Evolutionary conservation across 2,797 vertebrate species (phyloP).

Genomic region (Periophthalmus magnuspinnatus): DNA sequence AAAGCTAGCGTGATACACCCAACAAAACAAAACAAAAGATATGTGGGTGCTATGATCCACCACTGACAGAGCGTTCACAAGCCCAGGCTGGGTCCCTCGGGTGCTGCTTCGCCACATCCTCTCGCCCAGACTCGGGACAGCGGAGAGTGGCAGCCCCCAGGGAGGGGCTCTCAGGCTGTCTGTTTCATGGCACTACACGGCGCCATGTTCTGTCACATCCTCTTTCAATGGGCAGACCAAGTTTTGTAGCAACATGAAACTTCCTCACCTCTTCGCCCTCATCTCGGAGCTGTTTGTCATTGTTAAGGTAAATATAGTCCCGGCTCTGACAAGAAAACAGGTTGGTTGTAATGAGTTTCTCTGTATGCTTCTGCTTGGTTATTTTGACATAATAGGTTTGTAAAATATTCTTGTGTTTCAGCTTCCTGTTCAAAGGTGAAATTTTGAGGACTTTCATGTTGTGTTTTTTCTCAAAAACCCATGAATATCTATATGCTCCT

Average conservation of each 20-base stretch:
- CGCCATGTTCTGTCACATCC: slow-evolving; percentile 64
- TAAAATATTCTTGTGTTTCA: not conserved
- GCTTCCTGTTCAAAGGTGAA: no score
- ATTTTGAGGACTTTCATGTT: no score
- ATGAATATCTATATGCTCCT: no score
- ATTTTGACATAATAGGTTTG: not conserved
- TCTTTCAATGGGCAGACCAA: slow-evolving; percentile 54
- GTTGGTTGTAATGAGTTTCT: slow-evolving; percentile 8
- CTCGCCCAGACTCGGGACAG: slow-evolving; percentile 52
- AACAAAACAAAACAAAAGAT: slow-evolving; percentile 28
- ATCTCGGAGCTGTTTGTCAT: slow-evolving; percentile 31
- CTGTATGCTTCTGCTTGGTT: slow-evolving; percentile 15
- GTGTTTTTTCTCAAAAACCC: no score
- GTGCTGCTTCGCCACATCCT: slow-evolving; percentile 45
- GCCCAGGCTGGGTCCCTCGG: slow-evolving; percentile 36
- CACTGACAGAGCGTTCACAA: slow-evolving; percentile 55
- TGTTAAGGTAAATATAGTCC: slow-evolving; percentile 32
- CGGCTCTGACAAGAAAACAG: slow-evolving; percentile 17
- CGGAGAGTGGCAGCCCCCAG: slow-evolving; percentile 51
- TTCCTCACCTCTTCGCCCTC: slow-evolving; percentile 41
- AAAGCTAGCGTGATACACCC: slow-evolving; percentile 22
- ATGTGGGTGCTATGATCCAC: slow-evolving; percentile 40
- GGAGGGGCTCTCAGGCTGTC: slow-evolving; percentile 54
- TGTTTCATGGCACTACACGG: slow-evolving; percentile 48
- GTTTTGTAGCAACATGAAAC: slow-evolving; percentile 46